Base-by-base conservation (phyloP, 1,140 invertebrate genomes). In the Drosophila dunni region DNA sequence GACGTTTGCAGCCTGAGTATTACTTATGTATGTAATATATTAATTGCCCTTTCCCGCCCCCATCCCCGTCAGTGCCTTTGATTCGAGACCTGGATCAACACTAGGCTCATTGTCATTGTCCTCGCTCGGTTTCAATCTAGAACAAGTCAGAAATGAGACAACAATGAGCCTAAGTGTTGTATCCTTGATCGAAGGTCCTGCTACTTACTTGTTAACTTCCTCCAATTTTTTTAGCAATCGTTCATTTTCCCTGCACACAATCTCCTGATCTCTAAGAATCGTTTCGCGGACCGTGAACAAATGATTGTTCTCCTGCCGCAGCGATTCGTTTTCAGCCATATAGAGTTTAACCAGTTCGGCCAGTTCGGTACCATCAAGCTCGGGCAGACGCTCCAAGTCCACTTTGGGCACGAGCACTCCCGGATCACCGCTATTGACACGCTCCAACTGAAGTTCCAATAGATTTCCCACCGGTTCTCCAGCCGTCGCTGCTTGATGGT, bases 171-270 rank as follows among this genome's bases (percentile, higher is more conserved):
- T 20, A 56, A 61, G 65, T 75, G 71, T 70, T 67, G 60, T 44
- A 60, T 57, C 68, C 48, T 17, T 46, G 24, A 36, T 51, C 36
- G 56, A 54, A 48, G 13, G 11, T 46, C 13, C 38, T 34, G 36
- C 11, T 66, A 95, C 95, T 95, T 93, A 97, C 96, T 95, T 95
- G 90, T 97, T 97, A 11, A 97, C 95, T 92, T 97, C 96, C 92
- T 98, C 97, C 10, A 98, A 92, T 93, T 97, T 97, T 81, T 96
- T 96, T 13, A 97, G 92, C 15, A 99, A 93, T 24, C 96, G 93
- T 92, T 98, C 98, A 89, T 98, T 98, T 91, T 99, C 97, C 65
- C 96, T 93, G 83, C 97, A 97, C 9, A 98, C 95, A 5, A 97
- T 91, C 91, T 98, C 97, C 84, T 98, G 97, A 90, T 99, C 98